Evolutionary conservation across 2,888 invertebrate genomes (phyloP).

Genomic region (Drosophila mulleri): DNA sequence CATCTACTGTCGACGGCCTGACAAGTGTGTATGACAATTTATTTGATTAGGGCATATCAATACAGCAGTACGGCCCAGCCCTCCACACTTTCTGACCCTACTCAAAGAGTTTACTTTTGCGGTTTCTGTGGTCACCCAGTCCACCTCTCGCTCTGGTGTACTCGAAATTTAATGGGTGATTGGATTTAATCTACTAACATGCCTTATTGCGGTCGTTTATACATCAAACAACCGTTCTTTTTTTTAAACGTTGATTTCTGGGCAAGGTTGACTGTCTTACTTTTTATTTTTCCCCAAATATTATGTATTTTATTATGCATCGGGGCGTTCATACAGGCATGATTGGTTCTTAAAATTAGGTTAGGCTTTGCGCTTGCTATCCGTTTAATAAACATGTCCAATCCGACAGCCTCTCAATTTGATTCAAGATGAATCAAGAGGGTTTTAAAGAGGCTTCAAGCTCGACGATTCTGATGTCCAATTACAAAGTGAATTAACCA

Average conservation of each 20-base stretch:
- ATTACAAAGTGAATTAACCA: neutral
- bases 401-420: neutral
- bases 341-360: conserved; percentile 7
- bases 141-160: neutral
- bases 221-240: neutral
- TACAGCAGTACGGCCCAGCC: conserved; percentile 6
- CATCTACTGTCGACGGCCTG: neutral
- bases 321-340: neutral
- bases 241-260: neutral
- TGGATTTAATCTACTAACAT: conserved; percentile 69
- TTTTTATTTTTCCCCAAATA: conserved; percentile 1
- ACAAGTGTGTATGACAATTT: conserved; percentile 54
- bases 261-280: neutral
- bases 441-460: neutral
- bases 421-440: neutral
- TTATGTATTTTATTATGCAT: neutral
- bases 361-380: neutral
- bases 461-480: neutral
- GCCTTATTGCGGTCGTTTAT: conserved; percentile 63
- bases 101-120: conserved; percentile 52
- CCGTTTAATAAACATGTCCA: neutral
- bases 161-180: conserved; percentile 67
- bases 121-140: conserved; percentile 52
- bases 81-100: conserved; percentile 11
- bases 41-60: conserved; percentile 58